Evolutionary conservation across 2,888 invertebrate genomes (phyloP), one percentile per base, ranked within the genome.

Genomic region (Argyra leucocephala): DNA sequence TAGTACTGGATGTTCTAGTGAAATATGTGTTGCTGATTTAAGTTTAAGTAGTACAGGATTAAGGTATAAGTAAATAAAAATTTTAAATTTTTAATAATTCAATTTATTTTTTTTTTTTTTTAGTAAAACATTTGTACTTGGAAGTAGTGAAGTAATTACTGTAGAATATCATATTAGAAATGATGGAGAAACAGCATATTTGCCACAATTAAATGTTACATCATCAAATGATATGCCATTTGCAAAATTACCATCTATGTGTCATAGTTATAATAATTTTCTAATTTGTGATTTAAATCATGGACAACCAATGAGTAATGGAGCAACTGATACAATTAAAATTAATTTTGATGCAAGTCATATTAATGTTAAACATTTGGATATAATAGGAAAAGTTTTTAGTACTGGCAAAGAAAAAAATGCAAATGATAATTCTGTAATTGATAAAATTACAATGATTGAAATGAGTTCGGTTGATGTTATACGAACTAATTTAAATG

Each of bases 381-480:
- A 73, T n/a, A 72, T 80, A 23, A 73, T 68, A 1, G 78, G 79
- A 0, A 74, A 75, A 64, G 77, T 79, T 6, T 78, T 75, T 57
- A 80, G 79, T 68, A 77, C 80, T 2, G 78, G 80, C 21, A 70
- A 72, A n/a, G 80, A 80, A 65, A 64, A 68, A 5, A 76, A 72
- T 68, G 73, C 74, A 0, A 63, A 37, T 18, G 76, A 79, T 65
- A 80, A 80, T 68, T 67, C 71, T 23, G 69, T 74, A 15, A 71
- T 62, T 1, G 75, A 74, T 67, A 64, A 73, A 2, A 76, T 80
- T 31, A 67, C 73, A 2, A 68, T 80, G 15, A 69, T 66, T 48
- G 77, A 80, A 67, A 76, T 72, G 66, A 80, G 78, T n/a, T 75
- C 78, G 69, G 74, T 80, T 26, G 79, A 79, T 71, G 75, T 76